Conservation (phyloP, 2,888 invertebrate genomes). For the Dryadula phaetusa region DNA sequence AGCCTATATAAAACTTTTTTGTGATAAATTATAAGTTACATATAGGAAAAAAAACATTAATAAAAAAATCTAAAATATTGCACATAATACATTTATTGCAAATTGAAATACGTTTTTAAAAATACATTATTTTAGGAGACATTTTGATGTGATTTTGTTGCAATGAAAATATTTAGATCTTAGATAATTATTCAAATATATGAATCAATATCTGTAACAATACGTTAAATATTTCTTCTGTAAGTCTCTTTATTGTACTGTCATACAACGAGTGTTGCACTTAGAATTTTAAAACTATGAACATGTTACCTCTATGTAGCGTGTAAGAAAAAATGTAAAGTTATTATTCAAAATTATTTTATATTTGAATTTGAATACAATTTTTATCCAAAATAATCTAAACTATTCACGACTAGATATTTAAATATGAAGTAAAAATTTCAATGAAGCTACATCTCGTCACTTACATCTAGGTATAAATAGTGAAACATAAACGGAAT, state of each 20-base stretch:
- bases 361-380: conserved; percentile 1
- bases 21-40: not conserved
- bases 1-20: conserved; percentile 13
- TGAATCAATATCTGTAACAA: not conserved
- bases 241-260: conserved; percentile 18
- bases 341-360: conserved; percentile 7
- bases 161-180: not conserved
- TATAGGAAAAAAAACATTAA: not conserved
- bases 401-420: conserved; percentile 55
- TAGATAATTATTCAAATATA: conserved; percentile 1
- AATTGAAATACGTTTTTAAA: conserved; percentile 20
- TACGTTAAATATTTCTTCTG: conserved; percentile 12
- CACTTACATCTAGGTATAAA: conserved; percentile 33
- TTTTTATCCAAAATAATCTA: conserved; percentile 46
- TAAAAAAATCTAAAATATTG: not conserved
- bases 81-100: conserved; percentile 22
- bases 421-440: conserved; percentile 48
- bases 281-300: conserved; percentile 7
- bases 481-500: conserved; percentile 38
- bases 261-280: conserved; percentile 19
- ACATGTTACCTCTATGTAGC: conserved; percentile 1
- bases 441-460: conserved; percentile 31
- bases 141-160: conserved; percentile 22
- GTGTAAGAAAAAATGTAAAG: conserved; percentile 18
- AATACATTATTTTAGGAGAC: conserved; percentile 18